Base-by-base conservation (phyloP, 2,113 vertebrate species). In the Zosterops lateralis region DNA sequence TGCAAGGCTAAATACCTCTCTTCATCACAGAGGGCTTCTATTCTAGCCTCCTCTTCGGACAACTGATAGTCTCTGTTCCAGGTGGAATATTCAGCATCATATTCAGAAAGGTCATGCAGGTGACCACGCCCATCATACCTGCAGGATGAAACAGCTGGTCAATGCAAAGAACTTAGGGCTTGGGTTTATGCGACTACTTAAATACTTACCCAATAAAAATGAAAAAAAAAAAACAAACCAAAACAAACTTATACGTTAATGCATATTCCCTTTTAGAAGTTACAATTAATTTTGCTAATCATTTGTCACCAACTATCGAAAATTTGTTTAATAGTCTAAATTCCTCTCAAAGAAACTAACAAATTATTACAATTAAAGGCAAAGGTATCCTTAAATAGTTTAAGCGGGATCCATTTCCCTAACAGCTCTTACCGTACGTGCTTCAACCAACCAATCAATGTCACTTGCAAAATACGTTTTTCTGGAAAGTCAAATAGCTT, bases 71-170 rank as follows among this genome's bases (percentile, higher is more conserved):
- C 98, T 93, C 98, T 98, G 97, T 99, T 99, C 99, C 99, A 99
- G 4, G 99, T 99, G 83, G 98, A 97, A 91, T 98, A 98, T 90
- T 99, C 99, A 36, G 99, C 99, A 86, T 99, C 99, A n/a, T 99
- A 99, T 88, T 99, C 99, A 92, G 99, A 99, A 82, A 99, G 99
- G 98, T 99, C 99, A 98, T 99, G 99, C 68, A 99, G 99, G 98
- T 99, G 99, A 98, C 99, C 99, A 47, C 99, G 99, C 71, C 99
- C 99, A 97, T 99, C 99, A 10, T 99, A 99, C 98, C 99, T 99
- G 99, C 98, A 98, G 98, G 94, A 96, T 64, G 98, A 99, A 98
- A 95, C 38, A 7, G 47, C 83, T 97, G 97, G 98, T 99, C 99
- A 99, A 84, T 12, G 87, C 93, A 93, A 96, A 84, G 87, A 84